phyloP scores from a whole-genome alignment of 2,888 invertebrate genomes.

The Ectemnius cavifrons region DNA sequence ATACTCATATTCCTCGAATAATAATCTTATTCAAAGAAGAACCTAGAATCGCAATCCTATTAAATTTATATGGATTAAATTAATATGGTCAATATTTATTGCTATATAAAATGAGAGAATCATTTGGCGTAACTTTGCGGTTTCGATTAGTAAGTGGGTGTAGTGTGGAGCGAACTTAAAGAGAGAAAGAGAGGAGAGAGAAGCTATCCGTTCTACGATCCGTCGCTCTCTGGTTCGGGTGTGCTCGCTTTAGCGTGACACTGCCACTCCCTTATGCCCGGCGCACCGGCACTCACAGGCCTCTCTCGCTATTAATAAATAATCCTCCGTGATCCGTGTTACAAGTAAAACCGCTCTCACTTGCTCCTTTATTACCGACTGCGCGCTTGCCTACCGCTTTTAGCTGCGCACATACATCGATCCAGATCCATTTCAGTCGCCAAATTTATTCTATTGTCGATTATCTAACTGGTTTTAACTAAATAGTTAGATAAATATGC shows the following conservation, averaged over 20 bases:
- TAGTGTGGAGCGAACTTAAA: conserved; percentile 10
- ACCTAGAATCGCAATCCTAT: no score
- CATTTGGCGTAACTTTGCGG: no score
- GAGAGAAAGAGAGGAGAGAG: conserved; percentile 27
- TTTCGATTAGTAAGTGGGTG: no score
- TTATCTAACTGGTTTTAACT: no score
- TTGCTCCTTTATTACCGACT: conserved; percentile 32
- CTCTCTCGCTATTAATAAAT: conserved; percentile 75
- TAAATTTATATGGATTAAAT: no score
- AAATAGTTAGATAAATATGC: no score
- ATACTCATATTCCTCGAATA: no score
- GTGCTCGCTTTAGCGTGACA: conserved; percentile 67
- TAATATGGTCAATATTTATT: no score
- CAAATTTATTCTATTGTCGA: no score
- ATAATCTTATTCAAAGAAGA: not conserved
- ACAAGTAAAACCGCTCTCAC: conserved; percentile 61
- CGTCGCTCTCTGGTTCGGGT: conserved; percentile 63
- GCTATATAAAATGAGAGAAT: no score
- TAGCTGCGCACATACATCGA: no score
- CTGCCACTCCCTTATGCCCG: conserved; percentile 69
- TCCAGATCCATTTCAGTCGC: no score
- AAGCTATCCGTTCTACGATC: conserved; percentile 62
- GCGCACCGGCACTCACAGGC: conserved; percentile 48
- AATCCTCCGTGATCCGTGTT: conserved; percentile 67
- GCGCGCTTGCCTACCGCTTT: not conserved